Evolutionary conservation across 2,888 invertebrate genomes (phyloP).

Genomic region (Zelleria hepariella): DNA sequence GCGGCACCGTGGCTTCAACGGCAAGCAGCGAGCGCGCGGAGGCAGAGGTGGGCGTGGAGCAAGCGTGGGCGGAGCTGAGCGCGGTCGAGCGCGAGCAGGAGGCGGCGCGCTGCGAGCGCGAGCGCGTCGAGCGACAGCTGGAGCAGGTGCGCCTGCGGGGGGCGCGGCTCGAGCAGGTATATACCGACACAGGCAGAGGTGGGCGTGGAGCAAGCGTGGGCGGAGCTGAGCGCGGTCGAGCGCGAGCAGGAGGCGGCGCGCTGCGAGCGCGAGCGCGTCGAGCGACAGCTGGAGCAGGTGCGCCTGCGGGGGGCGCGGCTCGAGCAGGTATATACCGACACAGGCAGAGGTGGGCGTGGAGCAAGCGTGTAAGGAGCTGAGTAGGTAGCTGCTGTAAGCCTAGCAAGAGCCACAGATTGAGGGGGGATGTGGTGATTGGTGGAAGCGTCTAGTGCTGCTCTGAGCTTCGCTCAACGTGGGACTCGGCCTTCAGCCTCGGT

Average conservation of each 20-base stretch:
- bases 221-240: conserved; percentile 86
- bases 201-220: conserved; percentile 86
- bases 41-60: conserved; percentile 79
- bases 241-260: conserved; percentile 88
- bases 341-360: conserved; percentile 79
- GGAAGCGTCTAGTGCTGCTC: too few species aligned
- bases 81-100: conserved; percentile 90
- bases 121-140: conserved; percentile 84
- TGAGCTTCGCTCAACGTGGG: too few species aligned
- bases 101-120: conserved; percentile 81
- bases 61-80: conserved; percentile 87
- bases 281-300: conserved; percentile 85
- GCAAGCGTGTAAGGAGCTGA: conserved; percentile 87
- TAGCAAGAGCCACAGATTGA: too few species aligned
- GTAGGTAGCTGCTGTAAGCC: too few species aligned
- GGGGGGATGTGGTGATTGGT: too few species aligned
- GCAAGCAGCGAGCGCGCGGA: conserved; percentile 57
- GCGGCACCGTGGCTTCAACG: conserved; percentile 19
- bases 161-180: conserved; percentile 88
- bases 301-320: conserved; percentile 83
- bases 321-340: too few species aligned
- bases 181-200: conserved; percentile 78
- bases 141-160: conserved; percentile 85
- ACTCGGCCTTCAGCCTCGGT: too few species aligned
- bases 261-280: conserved; percentile 80